These are phyloP conservation scores for Nesogale talazaci DNA, from an alignment of 2,113 vertebrate species.

Conservation along the genomic window DNA sequence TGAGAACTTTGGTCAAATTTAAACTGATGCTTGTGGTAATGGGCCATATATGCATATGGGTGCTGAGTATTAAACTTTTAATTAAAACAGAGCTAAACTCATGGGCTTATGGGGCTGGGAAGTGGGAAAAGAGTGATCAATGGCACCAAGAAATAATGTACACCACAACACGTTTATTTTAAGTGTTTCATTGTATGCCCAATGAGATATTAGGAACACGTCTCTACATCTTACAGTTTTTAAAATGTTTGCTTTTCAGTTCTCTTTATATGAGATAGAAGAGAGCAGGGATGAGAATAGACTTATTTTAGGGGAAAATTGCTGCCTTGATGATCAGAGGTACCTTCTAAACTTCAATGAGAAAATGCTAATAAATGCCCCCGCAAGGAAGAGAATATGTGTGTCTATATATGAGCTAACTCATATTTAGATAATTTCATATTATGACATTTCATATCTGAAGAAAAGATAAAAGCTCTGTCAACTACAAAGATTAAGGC, in stretches of 20 bases:
- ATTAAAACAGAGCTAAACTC: background rate
- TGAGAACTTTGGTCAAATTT: background rate
- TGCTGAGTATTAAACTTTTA: background rate
- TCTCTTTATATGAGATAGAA: no score
- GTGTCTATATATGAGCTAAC: background rate
- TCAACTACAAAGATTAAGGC: constrained; percentile 36
- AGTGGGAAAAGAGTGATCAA: no score
- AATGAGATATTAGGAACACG: no score
- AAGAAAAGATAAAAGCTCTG: constrained; percentile 47
- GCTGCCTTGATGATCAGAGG: background rate
- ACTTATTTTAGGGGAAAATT: no score
- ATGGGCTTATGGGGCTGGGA: no score
- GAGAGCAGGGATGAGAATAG: no score
- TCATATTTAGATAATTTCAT: no score
- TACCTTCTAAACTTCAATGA: background rate
- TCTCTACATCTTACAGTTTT: no score
- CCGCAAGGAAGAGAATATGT: background rate
- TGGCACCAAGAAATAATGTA: no score
- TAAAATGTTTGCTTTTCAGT: no score
- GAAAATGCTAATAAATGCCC: background rate
- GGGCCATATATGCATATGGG: background rate
- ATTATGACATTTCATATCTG: constrained; percentile 37
- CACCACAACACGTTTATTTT: no score
- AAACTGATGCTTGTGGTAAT: background rate
- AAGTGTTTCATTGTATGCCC: no score